Evolutionary conservation across 2,113 vertebrate genomes (phyloP).

Genomic region (Martes martes): DNA sequence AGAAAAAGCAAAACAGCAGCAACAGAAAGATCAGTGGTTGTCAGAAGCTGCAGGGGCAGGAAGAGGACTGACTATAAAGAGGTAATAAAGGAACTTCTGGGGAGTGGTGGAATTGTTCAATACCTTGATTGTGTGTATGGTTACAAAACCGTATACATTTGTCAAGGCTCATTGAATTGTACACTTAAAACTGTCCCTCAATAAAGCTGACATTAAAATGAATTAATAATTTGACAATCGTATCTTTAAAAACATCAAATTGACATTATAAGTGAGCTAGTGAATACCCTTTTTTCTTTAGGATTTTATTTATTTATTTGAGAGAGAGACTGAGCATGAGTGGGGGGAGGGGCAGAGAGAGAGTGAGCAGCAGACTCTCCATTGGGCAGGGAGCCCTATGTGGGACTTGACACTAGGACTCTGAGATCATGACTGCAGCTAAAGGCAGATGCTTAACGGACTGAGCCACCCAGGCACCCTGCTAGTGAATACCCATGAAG

Average conservation of each 20-base stretch:
- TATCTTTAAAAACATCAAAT: slow-evolving; percentile 52
- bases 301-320: background rate
- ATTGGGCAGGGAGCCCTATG: background rate
- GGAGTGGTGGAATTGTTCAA: background rate
- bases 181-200: background rate
- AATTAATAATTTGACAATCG: slow-evolving; percentile 48
- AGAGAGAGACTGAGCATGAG: background rate
- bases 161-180: background rate
- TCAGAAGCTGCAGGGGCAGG: background rate
- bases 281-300: background rate
- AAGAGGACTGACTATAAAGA: background rate
- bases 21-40: background rate
- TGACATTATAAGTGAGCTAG: slow-evolving; percentile 39
- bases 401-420: background rate
- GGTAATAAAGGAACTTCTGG: background rate
- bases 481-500: slow-evolving; percentile 21
- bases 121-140: background rate
- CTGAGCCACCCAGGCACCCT: background rate
- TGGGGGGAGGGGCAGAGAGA: background rate
- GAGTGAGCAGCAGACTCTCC: background rate
- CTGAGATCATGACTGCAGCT: background rate
- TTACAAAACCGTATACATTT: background rate
- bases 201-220: slow-evolving; percentile 6
- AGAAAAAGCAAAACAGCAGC: background rate
- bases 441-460: background rate